These are phyloP conservation scores for Leptinotarsa juncta DNA, from an alignment of 2,888 invertebrate genomes.

Conservation along the genomic window DNA sequence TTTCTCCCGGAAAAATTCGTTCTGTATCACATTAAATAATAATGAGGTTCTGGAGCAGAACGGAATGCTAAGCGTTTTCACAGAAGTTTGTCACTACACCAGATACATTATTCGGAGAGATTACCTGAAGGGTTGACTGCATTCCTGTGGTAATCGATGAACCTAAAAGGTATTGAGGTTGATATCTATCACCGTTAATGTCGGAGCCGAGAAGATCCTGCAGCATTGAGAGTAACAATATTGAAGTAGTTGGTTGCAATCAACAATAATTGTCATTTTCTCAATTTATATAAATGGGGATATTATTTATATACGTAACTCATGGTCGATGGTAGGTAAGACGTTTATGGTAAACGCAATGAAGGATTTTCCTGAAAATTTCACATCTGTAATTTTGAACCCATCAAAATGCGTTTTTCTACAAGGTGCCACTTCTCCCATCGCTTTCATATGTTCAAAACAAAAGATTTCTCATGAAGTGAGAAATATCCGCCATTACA, in stretches of 20 bases:
- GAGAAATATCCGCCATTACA: no score
- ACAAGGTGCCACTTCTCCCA: no score
- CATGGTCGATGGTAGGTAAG: no score
- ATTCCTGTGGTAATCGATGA: slow-evolving; percentile 6
- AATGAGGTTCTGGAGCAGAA: slow-evolving; percentile 9
- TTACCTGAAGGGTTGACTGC: slow-evolving; percentile 8
- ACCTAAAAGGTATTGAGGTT: neutral
- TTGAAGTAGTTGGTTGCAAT: neutral
- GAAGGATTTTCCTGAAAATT: no score
- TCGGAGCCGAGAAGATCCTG: neutral
- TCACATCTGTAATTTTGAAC: no score
- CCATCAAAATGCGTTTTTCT: no score
- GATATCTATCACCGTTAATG: neutral
- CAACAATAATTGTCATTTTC: neutral
- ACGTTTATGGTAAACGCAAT: no score
- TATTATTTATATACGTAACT: no score
- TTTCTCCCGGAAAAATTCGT: slow-evolving; percentile 6
- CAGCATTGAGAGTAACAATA: neutral
- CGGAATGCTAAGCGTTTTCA: slow-evolving; percentile 6
- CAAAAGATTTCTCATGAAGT: no score
- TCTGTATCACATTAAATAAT: slow-evolving; percentile 13
- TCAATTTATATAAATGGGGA: no score
- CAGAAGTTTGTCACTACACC: slow-evolving; percentile 7
- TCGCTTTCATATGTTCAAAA: no score
- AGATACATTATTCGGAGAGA: slow-evolving; percentile 5